Conservation (phyloP, 1,140 invertebrate species). For the Bombus terrestris region DNA sequence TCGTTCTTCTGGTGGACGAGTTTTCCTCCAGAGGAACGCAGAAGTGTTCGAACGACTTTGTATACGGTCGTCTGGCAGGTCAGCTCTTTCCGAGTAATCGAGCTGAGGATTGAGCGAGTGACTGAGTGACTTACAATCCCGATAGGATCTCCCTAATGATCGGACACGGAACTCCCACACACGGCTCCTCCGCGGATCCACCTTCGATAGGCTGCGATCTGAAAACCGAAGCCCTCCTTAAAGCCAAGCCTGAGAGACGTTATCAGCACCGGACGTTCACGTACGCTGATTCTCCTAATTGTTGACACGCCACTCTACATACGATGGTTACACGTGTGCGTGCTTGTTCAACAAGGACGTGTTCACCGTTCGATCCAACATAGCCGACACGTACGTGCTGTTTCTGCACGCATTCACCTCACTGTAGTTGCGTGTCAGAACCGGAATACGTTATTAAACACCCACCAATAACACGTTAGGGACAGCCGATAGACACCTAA, state of each 20-base stretch:
- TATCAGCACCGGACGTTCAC: conserved; percentile 73
- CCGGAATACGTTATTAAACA: conserved; percentile 70
- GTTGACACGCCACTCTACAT: conserved; percentile 74
- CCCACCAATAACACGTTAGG: conserved; percentile 45
- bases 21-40: not conserved
- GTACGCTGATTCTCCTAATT: conserved; percentile 77
- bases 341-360: conserved; percentile 19
- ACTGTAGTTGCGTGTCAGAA: conserved; percentile 41
- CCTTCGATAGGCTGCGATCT: conserved; percentile 30
- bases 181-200: conserved; percentile 49
- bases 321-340: conserved; percentile 52
- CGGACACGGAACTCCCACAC: conserved; percentile 78
- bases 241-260: conserved; percentile 56
- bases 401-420: conserved; percentile 20
- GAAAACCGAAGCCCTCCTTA: conserved; percentile 48
- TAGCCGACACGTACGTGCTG: conserved; percentile 17
- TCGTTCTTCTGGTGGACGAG: not conserved
- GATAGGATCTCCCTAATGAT: conserved; percentile 81
- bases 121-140: conserved; percentile 77
- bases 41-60: conserved; percentile 28
- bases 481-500: not conserved
- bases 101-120: conserved; percentile 68
- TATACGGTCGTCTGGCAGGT: not conserved
- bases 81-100: conserved; percentile 68
- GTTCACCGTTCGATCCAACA: conserved; percentile 3